Base-by-base conservation (phyloP, 1,140 invertebrate genomes). In the Formica selysi region DNA sequence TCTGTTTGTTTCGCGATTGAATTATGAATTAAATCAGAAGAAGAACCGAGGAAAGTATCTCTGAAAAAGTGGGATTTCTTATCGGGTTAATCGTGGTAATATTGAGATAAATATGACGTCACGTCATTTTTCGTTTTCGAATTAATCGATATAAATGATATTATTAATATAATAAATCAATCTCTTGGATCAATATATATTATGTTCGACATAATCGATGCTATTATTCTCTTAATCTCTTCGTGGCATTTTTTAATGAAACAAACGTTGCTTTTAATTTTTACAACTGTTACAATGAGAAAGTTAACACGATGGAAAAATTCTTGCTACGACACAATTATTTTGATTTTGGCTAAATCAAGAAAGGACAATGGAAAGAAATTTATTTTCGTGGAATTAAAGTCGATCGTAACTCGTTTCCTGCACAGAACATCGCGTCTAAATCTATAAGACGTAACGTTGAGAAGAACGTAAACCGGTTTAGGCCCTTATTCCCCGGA, bases 401-500 rank as follows among this genome's bases (percentile, higher is more conserved):
- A 57, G 11, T 51, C 19, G 36, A 54, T 70, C 48, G 44, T 36
- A 62, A 26, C 57, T n/a, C 44, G 16, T 57, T 41, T 32, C 10
- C 54, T 5, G 36, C n/a, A 57, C 19, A 41, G 64, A 70, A 29
- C 16, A 26, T 36, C 26, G 38, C 26, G 38, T 83, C 26, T 62
- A 41, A 74, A 62, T 68, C 41, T 83, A 57, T 44, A 19, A 36
- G 38, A 74, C 13, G 54, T 41, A 29, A 44, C 5, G 54, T 73
- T 61, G 38, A 74, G 48, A 51, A 26, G 79, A 83, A 70, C 48
- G 22, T 80, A 80, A 80, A 83, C 79, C 79, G 79, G 79, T 83
- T 83, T 67, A 61, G 68, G 68, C 26, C 13, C 68, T 83, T 83
- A 83, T 83, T 73, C 79, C n/a, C n/a, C 41, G 38, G 54, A 73